Evolutionary conservation across 1,140 invertebrate species (phyloP).

Genomic region (Stenopsyche tienmushanensis): DNA sequence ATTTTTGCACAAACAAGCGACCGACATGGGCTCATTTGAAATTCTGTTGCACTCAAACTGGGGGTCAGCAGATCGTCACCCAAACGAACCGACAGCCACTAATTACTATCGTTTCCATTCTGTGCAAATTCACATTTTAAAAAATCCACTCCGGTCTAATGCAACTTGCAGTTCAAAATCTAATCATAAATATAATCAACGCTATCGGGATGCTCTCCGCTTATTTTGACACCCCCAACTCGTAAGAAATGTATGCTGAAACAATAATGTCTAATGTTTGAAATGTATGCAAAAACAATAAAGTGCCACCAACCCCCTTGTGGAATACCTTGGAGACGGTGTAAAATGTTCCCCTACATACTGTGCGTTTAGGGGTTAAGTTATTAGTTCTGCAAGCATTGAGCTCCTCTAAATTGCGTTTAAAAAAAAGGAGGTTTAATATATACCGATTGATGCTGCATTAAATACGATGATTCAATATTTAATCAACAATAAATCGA

Average conservation of each 20-base stretch:
- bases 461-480: too few species aligned
- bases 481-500: too few species aligned
- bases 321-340: slow-evolving; percentile 38
- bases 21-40: slow-evolving; percentile 13
- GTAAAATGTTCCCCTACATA: slow-evolving; percentile 24
- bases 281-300: slow-evolving; percentile 44
- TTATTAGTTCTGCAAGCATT: slow-evolving; percentile 40
- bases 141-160: too few species aligned
- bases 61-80: not conserved
- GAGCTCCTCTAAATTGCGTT: too few species aligned
- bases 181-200: too few species aligned
- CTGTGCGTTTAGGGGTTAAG: slow-evolving; percentile 16
- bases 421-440: too few species aligned
- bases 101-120: not conserved
- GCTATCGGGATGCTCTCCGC: too few species aligned
- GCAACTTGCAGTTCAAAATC: too few species aligned
- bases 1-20: slow-evolving; percentile 20
- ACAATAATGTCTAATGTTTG: slow-evolving; percentile 42
- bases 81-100: too few species aligned
- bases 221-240: too few species aligned
- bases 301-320: slow-evolving; percentile 30
- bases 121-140: not conserved
- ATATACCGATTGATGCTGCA: too few species aligned
- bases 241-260: slow-evolving; percentile 40
- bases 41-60: slow-evolving; percentile 21